A percentile compares a stretch with the other conserved stretches of the same genome.
These are phyloP conservation scores for Protophormia terraenovae DNA, from an alignment of 2,888 invertebrate genomes.

Conservation along the genomic window DNA sequence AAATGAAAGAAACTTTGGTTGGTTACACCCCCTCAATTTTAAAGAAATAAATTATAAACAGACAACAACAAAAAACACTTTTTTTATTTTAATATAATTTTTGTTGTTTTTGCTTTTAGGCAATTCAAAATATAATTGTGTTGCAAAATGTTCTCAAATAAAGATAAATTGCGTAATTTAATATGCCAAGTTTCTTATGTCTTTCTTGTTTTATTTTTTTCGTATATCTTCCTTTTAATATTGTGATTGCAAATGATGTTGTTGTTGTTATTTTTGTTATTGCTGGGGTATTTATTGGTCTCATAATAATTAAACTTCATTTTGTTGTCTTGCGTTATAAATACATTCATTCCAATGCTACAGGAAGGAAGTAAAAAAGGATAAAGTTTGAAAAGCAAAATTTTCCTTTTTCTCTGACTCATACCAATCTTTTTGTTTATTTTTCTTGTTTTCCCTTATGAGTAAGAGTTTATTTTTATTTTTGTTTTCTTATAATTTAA, in stretches of 20 bases:
- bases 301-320: conserved; percentile 68
- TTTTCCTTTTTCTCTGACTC: background rate
- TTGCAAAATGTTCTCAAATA: conserved; percentile 69
- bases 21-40: conserved; percentile 48
- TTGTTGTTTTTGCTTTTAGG: conserved; percentile 47
- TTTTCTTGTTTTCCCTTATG: background rate
- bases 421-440: background rate
- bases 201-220: conserved; percentile 32
- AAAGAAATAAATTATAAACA: conserved; percentile 56
- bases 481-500: background rate
- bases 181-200: conserved; percentile 69
- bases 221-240: background rate
- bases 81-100: background rate
- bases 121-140: conserved; percentile 63
- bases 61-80: conserved; percentile 41
- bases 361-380: background rate
- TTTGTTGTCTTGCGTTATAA: conserved; percentile 3
- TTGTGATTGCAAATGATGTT: conserved; percentile 38
- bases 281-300: conserved; percentile 66
- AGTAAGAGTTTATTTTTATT: background rate
- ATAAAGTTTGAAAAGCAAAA: background rate
- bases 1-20: background rate
- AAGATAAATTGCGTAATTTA: conserved; percentile 71
- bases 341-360: background rate
- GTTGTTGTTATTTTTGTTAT: conserved; percentile 12